Evolutionary conservation across 2,113 vertebrate genomes (phyloP).

Genomic region (Ellobius talpinus): DNA sequence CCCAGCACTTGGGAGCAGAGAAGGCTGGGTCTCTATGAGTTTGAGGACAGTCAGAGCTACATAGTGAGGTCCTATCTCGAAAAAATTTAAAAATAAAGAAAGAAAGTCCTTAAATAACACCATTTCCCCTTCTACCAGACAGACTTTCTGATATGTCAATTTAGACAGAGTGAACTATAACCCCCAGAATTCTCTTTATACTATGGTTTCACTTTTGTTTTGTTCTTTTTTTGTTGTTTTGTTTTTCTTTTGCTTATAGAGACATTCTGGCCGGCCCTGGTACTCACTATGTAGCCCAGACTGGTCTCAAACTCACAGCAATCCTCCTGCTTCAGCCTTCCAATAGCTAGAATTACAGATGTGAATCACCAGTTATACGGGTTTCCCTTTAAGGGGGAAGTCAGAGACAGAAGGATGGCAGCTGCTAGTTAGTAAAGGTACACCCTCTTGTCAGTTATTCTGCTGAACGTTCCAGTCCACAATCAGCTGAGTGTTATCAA

Average conservation of each 20-base stretch:
- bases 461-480: not conserved
- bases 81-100: not conserved
- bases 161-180: not conserved
- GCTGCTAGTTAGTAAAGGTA: not conserved
- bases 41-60: not conserved
- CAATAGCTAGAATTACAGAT: not conserved
- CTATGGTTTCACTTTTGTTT: not conserved
- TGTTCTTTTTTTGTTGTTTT: not conserved
- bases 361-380: not conserved
- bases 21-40: not conserved
- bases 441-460: not conserved
- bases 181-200: conserved; percentile 27
- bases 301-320: not conserved
- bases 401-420: not conserved
- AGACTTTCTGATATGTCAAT: not conserved
- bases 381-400: not conserved
- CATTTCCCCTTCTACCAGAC: not conserved
- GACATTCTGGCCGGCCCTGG: not conserved
- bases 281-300: not conserved
- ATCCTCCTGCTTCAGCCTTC: not conserved
- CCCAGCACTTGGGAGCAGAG: not conserved
- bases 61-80: not conserved
- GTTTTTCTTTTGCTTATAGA: not conserved
- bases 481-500: not conserved
- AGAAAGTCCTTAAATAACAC: not conserved